Base-by-base conservation (phyloP, 2,797 vertebrate species). In the Sebastes taczanowskii region DNA sequence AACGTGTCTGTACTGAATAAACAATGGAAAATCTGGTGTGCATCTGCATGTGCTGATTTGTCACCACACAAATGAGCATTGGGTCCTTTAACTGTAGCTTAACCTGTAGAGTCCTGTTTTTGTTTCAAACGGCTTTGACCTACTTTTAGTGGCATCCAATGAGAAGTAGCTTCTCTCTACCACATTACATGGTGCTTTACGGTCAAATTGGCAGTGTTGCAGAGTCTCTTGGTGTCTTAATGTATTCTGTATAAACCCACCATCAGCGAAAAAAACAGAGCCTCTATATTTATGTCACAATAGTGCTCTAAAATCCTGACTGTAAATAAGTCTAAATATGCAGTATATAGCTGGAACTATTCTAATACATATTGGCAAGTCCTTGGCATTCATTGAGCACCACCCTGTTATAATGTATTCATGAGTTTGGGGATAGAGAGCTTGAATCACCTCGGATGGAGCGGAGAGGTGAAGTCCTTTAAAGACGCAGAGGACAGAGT, bases 371-470 rank as follows among this genome's bases (percentile, higher is more conserved):
- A 83, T 91, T 95, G 93, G 91, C 94, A 93, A 91, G 90, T 93
- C 86, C 91, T 94, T 95, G 94, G 93, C 94, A 94, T 94, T 89
- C 89, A 80, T 58, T 84, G 90, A 93, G 89, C 89, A 92, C 91
- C 92, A 90, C 82, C 90, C 84, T 83, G 74, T 75, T 80, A 77
- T 87, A 82, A 85, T 86, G 80, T 83, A 87, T 89, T 84, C 77
- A 90, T 83, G 69, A 79, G 86, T 84, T 76, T 88, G 56, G 77
- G 88, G 74, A 81, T 27, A 56, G 69, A 71, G 77, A 49, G 55
- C 55, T 58, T 32, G 64, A 80, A 85, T 71, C 64, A 58, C 63
- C 82, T 86, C 71, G 60, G 81, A 77, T 73, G 61, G 81, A 87
- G 79, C 61, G 38, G 72, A 83, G 55, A 71, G 77, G 83, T 73